These are phyloP conservation scores for Zele albiditarsus DNA, from an alignment of 2,888 invertebrate species.

Conservation along the genomic window DNA sequence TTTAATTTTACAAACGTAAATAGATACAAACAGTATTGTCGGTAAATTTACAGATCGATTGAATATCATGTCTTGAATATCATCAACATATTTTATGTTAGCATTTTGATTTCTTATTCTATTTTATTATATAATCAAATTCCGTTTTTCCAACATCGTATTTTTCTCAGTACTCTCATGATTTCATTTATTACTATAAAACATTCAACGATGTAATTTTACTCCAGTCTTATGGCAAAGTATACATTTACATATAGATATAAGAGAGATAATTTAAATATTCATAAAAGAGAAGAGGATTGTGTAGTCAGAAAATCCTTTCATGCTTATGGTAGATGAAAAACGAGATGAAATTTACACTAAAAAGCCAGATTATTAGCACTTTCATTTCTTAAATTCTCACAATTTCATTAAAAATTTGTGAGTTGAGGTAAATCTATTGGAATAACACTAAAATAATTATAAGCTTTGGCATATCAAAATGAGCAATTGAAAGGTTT, in stretches of 20 bases:
- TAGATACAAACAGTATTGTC: background rate
- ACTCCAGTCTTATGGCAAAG: slow-evolving; percentile 1
- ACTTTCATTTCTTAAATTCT: background rate
- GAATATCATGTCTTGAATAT: background rate
- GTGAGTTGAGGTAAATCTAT: too few relatives aligned
- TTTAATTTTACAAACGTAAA: background rate
- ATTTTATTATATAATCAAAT: background rate
- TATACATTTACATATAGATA: background rate
- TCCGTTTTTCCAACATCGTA: background rate
- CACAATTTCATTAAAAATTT: background rate
- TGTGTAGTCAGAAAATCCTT: slow-evolving; percentile 5
- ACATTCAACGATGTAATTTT: slow-evolving; percentile 10
- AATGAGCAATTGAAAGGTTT: too few relatives aligned
- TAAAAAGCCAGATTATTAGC: slow-evolving; percentile 7
- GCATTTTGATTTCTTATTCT: background rate
- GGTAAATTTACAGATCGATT: background rate
- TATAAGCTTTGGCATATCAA: too few relatives aligned
- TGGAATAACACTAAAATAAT: too few relatives aligned
- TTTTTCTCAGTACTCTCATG: background rate
- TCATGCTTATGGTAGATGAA: background rate
- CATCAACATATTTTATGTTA: background rate
- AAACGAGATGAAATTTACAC: slow-evolving; percentile 1
- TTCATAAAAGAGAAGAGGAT: slow-evolving; percentile 19
- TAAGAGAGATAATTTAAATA: slow-evolving; percentile 14
- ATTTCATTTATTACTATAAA: background rate